Base-by-base conservation (phyloP, 1,140 invertebrate genomes). In the Thaumatotibia leucotreta region DNA sequence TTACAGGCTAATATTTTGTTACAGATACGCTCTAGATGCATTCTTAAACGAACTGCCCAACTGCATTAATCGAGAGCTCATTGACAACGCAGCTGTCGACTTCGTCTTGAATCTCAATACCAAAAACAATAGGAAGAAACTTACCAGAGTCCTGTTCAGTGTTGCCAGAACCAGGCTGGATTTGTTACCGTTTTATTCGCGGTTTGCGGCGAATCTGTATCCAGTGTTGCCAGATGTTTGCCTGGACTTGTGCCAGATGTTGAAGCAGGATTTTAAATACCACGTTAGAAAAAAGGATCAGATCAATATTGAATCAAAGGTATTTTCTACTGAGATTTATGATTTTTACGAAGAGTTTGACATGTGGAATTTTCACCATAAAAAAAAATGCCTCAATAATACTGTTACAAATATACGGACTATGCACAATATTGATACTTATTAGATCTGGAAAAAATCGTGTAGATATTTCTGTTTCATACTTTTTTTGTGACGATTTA, bases 261-360 rank as follows among this genome's bases (percentile, higher is more conserved):
- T 99, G 2, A 97, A 98, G 79, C 96, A 97, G 79, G 98, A 99
- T 86, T 98, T 99, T 81, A 96, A 96, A 77, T 99, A 97, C 92
- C 97, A 99, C 88, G 96, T 99, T 17, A 94, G 95, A 33, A 99
- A 99, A 91, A 99, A 99, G 86, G 98, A 99, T 92, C 98, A 99
- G 88, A 98, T 99, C 29, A 99, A 99, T 80, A 98, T 99, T 75
- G 99, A 99, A 87, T 98, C 97, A 0, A 99, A 99, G 91, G 91
- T 91, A 75, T 63, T 39, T 9, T 29, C 27, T 32, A 17, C 39
- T 45, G 5, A 61, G 14, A 23, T 65, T 9, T 67, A 27, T 65
- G 31, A 54, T 45, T 17, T 4, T 20, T n/a, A 1, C 14, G 11
- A 14, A 45, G 14, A 6, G n/a, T n/a, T n/a, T n/a, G n/a, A n/a